Conservation (phyloP, 2,113 vertebrate genomes). For the Dolichotis patagonum region DNA sequence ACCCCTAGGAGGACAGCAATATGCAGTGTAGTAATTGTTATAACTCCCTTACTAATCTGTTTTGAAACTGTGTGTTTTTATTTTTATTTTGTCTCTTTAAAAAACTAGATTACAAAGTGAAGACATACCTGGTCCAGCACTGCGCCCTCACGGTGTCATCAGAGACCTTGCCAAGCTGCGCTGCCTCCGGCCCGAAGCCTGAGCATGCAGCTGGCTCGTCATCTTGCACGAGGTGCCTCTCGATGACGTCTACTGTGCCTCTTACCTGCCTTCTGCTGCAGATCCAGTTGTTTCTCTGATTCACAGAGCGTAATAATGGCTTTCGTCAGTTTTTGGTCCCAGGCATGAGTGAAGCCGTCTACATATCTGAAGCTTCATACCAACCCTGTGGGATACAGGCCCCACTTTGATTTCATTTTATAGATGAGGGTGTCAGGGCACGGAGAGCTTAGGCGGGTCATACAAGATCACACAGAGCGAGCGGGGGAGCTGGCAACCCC, state of each 20-base stretch:
- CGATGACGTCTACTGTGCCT: not conserved
- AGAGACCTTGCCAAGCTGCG: too few relatives aligned
- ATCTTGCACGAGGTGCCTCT: not conserved
- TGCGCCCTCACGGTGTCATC: rapidly evolving
- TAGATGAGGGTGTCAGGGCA: not conserved
- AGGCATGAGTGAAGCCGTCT: not conserved
- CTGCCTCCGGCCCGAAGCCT: not conserved
- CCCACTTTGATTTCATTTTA: not conserved
- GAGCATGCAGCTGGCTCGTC: too few relatives aligned
- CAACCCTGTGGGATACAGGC: not conserved
- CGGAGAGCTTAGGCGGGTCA: not conserved
- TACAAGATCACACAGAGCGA: not conserved
- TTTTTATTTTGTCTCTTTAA: not conserved
- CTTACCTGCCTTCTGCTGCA: not conserved
- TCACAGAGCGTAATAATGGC: not conserved
- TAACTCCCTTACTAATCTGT: too few relatives aligned
- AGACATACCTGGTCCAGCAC: not conserved
- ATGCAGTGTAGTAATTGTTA: too few relatives aligned
- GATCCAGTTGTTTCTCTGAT: not conserved
- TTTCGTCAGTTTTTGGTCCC: not conserved
- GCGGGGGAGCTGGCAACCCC: not conserved
- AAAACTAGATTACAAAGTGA: not conserved
- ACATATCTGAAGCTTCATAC: not conserved
- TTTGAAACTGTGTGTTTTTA: too few relatives aligned
- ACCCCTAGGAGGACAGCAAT: too few relatives aligned